phyloP scores from a whole-genome alignment of 2,113 vertebrate genomes.

The Zonotrichia leucophrys region DNA sequence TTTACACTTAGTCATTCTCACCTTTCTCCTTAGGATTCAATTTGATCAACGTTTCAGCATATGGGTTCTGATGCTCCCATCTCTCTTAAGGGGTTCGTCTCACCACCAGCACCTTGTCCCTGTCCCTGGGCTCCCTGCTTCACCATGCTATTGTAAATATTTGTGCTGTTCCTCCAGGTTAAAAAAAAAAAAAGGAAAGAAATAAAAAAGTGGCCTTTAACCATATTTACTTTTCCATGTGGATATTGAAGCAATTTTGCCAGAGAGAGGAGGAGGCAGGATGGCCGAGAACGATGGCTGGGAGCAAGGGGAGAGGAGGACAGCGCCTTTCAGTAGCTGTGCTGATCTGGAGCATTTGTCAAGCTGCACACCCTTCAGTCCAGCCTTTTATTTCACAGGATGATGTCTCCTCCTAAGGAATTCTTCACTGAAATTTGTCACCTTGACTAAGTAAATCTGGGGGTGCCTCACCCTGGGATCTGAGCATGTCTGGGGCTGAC shows the following conservation, averaged over 20 bases:
- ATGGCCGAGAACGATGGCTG: background rate
- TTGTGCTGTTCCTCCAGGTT: background rate
- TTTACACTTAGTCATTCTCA: background rate
- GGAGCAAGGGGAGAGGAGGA: background rate
- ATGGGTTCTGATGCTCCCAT: background rate
- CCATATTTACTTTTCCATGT: background rate
- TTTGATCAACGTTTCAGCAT: background rate
- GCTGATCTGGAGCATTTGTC: background rate
- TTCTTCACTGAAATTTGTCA: background rate
- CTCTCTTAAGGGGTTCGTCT: background rate
- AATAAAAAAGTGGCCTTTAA: background rate
- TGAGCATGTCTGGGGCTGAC: background rate
- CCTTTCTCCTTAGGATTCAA: background rate
- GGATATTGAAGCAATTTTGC: background rate
- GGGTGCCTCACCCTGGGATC: background rate
- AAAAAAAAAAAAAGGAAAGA: too few relatives aligned
- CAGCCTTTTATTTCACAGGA: background rate
- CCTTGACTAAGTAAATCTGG: background rate
- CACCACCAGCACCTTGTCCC: background rate
- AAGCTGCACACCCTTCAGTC: background rate
- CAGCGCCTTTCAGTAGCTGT: background rate
- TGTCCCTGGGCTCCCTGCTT: background rate
- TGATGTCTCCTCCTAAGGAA: background rate
- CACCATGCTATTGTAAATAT: background rate
- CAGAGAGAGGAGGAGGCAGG: background rate